Conservation (phyloP, 2,888 invertebrate genomes). For the Dyspetes luteomarginatus region DNA sequence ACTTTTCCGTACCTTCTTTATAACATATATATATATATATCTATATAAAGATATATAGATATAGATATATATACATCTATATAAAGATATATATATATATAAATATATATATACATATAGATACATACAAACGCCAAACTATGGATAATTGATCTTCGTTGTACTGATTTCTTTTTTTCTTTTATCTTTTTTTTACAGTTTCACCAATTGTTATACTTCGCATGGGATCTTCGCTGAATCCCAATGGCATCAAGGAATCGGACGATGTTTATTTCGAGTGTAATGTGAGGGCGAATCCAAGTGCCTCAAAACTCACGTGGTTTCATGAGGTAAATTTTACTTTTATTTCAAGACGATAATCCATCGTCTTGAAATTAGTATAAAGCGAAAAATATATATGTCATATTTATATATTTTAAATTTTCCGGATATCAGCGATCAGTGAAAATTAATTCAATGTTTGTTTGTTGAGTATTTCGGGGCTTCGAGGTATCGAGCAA, state of each 20-base stretch:
- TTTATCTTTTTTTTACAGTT: constrained; percentile 89
- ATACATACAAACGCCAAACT: neutral
- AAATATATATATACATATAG: neutral
- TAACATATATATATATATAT: neutral
- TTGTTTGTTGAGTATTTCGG: no score
- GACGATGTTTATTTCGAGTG: constrained; percentile 96
- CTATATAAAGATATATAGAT: neutral
- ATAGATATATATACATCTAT: neutral
- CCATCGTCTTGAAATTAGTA: no score
- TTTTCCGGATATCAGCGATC: no score
- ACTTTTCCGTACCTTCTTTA: constrained; percentile 46
- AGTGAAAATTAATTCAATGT: no score
- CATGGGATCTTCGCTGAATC: constrained; percentile 93
- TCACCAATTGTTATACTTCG: constrained; percentile 91
- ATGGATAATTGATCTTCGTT: constrained; percentile 49
- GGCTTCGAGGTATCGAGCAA: no score
- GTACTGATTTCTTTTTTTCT: no score
- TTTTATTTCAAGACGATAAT: no score
- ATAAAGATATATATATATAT: neutral
- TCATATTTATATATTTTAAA: no score
- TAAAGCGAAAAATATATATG: no score
- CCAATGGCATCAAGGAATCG: constrained; percentile 94
- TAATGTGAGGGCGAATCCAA: constrained; percentile 93
- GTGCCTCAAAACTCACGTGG: constrained; percentile 93
- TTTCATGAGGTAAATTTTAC: constrained; percentile 90